Evolutionary conservation across 92 coral and sea anemone genomes (phyloP), one percentile per base, ranked within the genome.

Genomic region (Scolanthus callimorphus): DNA sequence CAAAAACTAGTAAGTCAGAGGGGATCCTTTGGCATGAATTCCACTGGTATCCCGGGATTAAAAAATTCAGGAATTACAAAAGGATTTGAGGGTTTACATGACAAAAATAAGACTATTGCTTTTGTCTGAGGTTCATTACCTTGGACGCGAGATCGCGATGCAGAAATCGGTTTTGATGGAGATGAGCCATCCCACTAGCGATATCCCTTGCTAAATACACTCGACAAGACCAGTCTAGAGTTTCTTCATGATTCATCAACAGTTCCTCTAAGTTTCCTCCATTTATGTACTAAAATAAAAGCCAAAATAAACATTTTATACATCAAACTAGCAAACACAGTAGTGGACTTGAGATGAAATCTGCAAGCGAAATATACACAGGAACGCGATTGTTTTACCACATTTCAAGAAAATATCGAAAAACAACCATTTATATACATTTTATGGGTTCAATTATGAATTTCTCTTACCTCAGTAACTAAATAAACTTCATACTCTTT

Each of bases 111-210:
- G n/a, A n/a, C n/a, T n/a, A n/a, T n/a, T n/a, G n/a, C n/a, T n/a
- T n/a, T n/a, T n/a, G n/a, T n/a, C n/a, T n/a, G n/a, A n/a, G 46
- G 6, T 30, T 19, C 51, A 74, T 59, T 73, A 85, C 99, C 96
- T 94, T 94, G 0, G 99, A 94, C 3, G 96, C 85, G 21, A 94
- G 78, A 60, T 94, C 99, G 34, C 99, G 71, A 47, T 94, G 99
- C 19, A 94, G 88, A n/a, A 94, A 75, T 15, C 94, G 76, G 56
- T 74, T 62, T 25, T 76, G 57, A 74, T 94, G 99, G 20, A 94
- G 81, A 50, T 84, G 88, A 12, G 87, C 67, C 85, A 94, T 76
- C 27, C 87, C 99, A 45, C 80, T 81, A 1, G 99, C 95, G 29
- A 94, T 94, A 57, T 94, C 99, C 69, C 81, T 71, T 1, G 99